phyloP scores from a whole-genome alignment of 35 echinoderm and acorn worm genomes.

The Anneissia japonica region DNA sequence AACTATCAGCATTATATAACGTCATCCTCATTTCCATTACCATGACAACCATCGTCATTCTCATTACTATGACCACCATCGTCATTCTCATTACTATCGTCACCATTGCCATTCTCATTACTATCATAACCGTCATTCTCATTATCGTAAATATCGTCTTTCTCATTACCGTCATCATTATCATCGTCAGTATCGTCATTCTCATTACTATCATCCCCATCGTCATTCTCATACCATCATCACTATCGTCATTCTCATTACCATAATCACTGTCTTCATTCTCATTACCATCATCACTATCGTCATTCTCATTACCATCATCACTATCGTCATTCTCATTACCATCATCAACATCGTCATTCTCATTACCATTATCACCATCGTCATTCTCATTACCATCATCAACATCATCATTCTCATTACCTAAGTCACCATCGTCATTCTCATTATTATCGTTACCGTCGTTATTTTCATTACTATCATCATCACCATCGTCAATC shows the following conservation, averaged over 20 bases:
- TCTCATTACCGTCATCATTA: not conserved
- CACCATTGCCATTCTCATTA: too few species aligned
- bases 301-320: not conserved
- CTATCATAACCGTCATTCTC: too few species aligned
- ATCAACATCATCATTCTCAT: constrained; percentile 4
- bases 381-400: not conserved
- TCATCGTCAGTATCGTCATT: constrained; percentile 4
- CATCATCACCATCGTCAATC: too few species aligned
- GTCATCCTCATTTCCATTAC: too few species aligned
- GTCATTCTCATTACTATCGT: too few species aligned
- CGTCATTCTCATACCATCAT: not conserved
- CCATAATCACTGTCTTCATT: not conserved
- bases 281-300: not conserved
- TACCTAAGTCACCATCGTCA: not conserved
- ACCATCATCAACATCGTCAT: not conserved
- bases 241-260: not conserved
- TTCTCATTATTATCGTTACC: too few species aligned
- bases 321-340: not conserved
- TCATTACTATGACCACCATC: too few species aligned
- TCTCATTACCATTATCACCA: not conserved
- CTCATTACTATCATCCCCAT: not conserved
- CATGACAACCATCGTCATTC: too few species aligned
- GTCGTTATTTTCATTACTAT: too few species aligned
- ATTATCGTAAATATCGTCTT: not conserved
- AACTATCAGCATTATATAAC: too few species aligned